Base-by-base conservation (phyloP, 64 coral and sea anemone species). In the Stylophora pistillata region DNA sequence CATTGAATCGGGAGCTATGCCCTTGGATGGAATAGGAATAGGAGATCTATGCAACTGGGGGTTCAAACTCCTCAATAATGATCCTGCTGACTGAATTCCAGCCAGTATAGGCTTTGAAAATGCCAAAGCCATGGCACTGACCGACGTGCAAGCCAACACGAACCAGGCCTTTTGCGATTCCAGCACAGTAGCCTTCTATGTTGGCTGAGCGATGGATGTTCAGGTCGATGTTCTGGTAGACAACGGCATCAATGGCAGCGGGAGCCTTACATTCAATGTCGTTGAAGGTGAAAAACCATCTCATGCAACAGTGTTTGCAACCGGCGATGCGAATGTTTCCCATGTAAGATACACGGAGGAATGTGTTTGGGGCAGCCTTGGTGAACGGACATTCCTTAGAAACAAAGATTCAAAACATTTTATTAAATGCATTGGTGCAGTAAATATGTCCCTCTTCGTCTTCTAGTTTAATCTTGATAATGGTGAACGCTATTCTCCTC, bases 201-300 rank as follows among this genome's bases (percentile, higher is more conserved):
- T 77, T 88, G 5, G 52, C 73, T 9, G 86, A 82, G 15, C 91
- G 86, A 27, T 88, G 86, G 17, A 93, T 82, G 55, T 88, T 93
- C 10, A 74, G 30, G 17, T 63, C 53, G 27, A 7, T 41, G 21
- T 32, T 59, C 0, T 87, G 76, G 27, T 88, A 87, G 25, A 93
- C 12, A 29, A 93, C 34, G 0, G 85, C 91, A 23, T 93, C 91
- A 79, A 93, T 88, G 18, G 91, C 55, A 9, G 87, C 34, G 0
- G 91, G 91, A 3, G 56, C 27, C 15, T 13, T 54, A 41, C 91
- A 93, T 65, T 93, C 91, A 0, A 18, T 53, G 41, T 85, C 57
- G 56, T 93, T 93, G 29, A 93, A 88, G 5, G 91, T 93, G 31
- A 93, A 87, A 52, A 57, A 81, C 91, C 91, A 93, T 2, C 91